These are phyloP conservation scores for Diprion similis DNA, from an alignment of 1,140 invertebrate genomes.

Conservation along the genomic window DNA sequence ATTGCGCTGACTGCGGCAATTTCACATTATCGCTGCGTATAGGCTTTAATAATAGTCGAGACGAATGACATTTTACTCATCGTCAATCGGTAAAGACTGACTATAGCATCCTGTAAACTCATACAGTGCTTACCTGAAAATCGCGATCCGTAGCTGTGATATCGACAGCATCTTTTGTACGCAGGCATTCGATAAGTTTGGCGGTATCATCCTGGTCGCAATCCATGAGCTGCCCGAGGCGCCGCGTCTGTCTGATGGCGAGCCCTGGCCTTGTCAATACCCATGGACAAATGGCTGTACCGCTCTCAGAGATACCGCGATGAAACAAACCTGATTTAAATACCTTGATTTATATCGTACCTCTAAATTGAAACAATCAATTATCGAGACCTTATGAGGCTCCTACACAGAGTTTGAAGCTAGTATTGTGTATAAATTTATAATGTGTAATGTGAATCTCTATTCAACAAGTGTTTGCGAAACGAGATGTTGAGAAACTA, in stretches of 20 bases:
- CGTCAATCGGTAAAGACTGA: too few relatives aligned
- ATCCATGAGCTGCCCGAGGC: slow-evolving; percentile 66
- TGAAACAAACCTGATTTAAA: slow-evolving; percentile 70
- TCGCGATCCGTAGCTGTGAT: slow-evolving; percentile 68
- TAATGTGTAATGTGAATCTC: too few relatives aligned
- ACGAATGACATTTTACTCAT: too few relatives aligned
- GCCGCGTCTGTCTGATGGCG: slow-evolving; percentile 67
- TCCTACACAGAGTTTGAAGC: neutral
- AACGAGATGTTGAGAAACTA: too few relatives aligned
- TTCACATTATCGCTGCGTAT: too few relatives aligned
- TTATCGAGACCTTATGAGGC: neutral
- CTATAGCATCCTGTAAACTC: too few relatives aligned
- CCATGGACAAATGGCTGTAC: slow-evolving; percentile 81
- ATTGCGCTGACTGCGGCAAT: too few relatives aligned
- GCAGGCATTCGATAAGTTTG: slow-evolving; percentile 67
- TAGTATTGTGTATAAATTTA: neutral
- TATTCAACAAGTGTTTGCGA: too few relatives aligned
- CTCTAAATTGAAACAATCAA: neutral
- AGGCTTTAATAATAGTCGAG: too few relatives aligned
- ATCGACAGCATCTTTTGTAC: slow-evolving; percentile 63
- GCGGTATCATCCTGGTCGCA: slow-evolving; percentile 64
- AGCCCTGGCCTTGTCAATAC: slow-evolving; percentile 70
- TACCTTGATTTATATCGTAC: neutral
- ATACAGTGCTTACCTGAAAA: slow-evolving; percentile 66
- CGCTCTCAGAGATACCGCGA: slow-evolving; percentile 79